Evolutionary conservation across 2,113 vertebrate species (phyloP), one percentile per base, ranked within the genome.

Genomic region (Montifringilla adamsi): DNA sequence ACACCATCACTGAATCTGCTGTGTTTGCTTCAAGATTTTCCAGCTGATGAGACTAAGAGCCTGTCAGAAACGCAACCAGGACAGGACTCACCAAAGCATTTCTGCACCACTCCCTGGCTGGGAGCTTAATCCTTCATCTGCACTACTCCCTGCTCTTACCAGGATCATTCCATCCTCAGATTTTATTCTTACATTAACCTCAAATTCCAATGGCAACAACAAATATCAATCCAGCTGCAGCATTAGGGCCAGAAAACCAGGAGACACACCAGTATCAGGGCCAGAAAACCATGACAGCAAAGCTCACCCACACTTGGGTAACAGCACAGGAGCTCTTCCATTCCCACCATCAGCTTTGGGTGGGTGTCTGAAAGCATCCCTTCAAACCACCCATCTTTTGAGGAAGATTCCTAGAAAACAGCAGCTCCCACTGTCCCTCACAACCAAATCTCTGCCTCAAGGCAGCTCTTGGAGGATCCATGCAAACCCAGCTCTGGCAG

Each of bases 401-500:
- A 75, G 90, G 95, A 68, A 49, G 28, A 77, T 22, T 62, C 94
- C 93, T 88, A 49, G 70, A 26, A 80, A 94, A 63, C 31, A 74
- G 41, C 77, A 72, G 31, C 30, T 72, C 74, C 89, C 64, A 37
- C 37, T 44, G 37, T 15, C 56, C 85, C 70, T 92, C 46, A 21
- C 17, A 75, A 80, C 46, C 91, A 92, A 93, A 89, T 56, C 90
- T 91, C 60, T 72, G 75, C 58, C 70, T 60, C 31, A 72, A 75
- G 81, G 94, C 88, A 72, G 82, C 85, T 90, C 87, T 67, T 4
- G 6, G 58, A 56, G 46, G 64, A 83, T 37, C 52, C 2, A 9
- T 76, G 89, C 81, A 95, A 97, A 89, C 79, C 92, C 95, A 96
- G 95, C 80, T 90, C 87, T 82, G 47, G 97, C 86, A 97, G 98